These are phyloP conservation scores for Tetragonula carbonaria DNA, from an alignment of 2,888 invertebrate species.

Conservation along the genomic window DNA sequence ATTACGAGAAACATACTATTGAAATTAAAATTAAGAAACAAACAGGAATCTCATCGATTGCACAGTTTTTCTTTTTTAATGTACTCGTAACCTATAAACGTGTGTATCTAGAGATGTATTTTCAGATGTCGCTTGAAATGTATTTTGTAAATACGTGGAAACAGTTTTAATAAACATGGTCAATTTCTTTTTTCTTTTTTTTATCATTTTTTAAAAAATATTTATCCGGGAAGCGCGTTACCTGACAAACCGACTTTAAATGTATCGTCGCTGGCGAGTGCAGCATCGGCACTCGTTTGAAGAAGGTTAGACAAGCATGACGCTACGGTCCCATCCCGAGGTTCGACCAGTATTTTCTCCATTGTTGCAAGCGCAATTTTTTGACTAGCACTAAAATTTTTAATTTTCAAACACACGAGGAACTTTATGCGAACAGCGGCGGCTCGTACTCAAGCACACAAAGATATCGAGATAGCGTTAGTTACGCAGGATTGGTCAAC, in stretches of 20 bases:
- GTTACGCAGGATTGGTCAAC: conserved; percentile 47
- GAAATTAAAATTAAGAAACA: neutral
- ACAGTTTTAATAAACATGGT: neutral
- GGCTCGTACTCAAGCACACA: conserved; percentile 16
- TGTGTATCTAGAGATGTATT: neutral
- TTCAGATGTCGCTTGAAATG: conserved; percentile 7
- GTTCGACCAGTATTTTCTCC: conserved; percentile 75
- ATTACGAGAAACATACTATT: neutral
- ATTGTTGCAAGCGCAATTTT: conserved; percentile 32
- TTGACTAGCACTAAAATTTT: conserved; percentile 2
- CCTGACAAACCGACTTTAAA: conserved; percentile 93
- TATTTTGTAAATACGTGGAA: neutral
- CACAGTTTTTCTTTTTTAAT: neutral
- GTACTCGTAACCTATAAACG: conserved; percentile 26
- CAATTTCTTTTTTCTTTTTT: conserved; percentile 7
- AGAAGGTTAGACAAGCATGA: conserved; percentile 87
- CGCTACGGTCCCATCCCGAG: conserved; percentile 83
- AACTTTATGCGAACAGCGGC: conserved; percentile 6
- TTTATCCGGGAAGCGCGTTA: conserved; percentile 77
- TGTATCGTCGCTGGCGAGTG: conserved; percentile 87
- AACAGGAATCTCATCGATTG: neutral
- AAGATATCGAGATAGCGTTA: conserved; percentile 53
- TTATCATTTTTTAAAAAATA: neutral
- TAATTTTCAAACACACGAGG: conserved; percentile 19
- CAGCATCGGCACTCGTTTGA: conserved; percentile 88